A percentile compares a stretch with the other conserved stretches of the same genome.
phyloP scores from a whole-genome alignment of 2,113 vertebrate genomes.

The Coryphaenoides rupestris region DNA sequence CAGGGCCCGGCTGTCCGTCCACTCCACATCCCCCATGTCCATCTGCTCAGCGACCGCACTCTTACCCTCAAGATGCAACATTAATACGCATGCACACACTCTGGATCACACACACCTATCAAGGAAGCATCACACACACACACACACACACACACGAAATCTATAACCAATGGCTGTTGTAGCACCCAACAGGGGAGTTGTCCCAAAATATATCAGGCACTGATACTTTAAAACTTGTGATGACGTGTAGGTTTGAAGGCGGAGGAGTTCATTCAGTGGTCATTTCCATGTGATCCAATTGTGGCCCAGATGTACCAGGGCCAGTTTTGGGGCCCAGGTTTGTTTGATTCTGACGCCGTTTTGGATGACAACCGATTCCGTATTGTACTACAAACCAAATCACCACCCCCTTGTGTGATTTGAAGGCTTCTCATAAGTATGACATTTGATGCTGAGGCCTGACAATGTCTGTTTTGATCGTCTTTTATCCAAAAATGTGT shows the following conservation, averaged over 20 bases:
- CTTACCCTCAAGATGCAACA: not conserved
- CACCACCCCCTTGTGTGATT: not conserved
- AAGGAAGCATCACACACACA: not conserved
- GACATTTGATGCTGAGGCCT: too few species aligned
- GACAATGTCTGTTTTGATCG: too few species aligned
- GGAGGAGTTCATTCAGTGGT: too few species aligned
- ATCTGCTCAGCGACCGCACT: not conserved
- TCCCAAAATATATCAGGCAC: not conserved
- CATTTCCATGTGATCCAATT: too few species aligned
- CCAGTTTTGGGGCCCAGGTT: too few species aligned
- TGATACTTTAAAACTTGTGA: not conserved
- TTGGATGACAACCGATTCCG: too few species aligned
- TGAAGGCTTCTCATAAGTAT: not conserved
- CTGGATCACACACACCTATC: not conserved
- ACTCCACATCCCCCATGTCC: not conserved
- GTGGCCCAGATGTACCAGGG: too few species aligned
- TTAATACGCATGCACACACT: not conserved
- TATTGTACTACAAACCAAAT: too few species aligned
- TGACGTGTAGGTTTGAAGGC: too few species aligned
- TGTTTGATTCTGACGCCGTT: too few species aligned
- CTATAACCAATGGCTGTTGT: not conserved
- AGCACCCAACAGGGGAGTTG: not conserved
- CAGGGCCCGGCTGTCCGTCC: not conserved
- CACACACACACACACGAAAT: not conserved
- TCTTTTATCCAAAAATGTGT: too few species aligned